These are phyloP conservation scores for Vanessa atalanta DNA, from an alignment of 1,140 invertebrate genomes.

Conservation along the genomic window DNA sequence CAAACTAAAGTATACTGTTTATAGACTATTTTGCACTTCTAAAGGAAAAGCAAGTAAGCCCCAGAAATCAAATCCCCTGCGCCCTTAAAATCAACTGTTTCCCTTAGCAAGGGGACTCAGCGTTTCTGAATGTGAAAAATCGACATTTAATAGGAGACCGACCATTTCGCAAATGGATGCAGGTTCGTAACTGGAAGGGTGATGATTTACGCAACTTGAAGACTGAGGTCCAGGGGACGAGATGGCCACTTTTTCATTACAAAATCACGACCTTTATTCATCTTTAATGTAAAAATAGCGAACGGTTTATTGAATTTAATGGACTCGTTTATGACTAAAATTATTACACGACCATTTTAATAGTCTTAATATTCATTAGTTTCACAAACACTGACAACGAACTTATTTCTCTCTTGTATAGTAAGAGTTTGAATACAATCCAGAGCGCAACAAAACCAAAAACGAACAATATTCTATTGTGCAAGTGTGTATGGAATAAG, in stretches of 20 bases:
- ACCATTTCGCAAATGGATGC: conserved; percentile 71
- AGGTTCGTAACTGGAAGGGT: conserved; percentile 55
- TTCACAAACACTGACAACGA: neutral
- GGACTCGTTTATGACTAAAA: too few species aligned
- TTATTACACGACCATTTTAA: neutral
- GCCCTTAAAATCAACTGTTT: conserved; percentile 53
- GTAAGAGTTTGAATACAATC: neutral
- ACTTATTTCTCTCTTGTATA: neutral
- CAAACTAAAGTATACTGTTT: neutral
- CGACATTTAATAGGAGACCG: conserved; percentile 73
- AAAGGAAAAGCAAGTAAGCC: conserved; percentile 14
- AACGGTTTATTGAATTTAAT: too few species aligned
- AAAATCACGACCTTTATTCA: conserved; percentile 32
- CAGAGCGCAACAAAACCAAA: neutral
- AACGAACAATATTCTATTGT: conserved; percentile 4
- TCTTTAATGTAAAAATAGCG: neutral
- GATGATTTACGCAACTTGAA: conserved; percentile 68
- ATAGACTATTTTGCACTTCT: neutral
- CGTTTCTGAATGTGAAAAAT: conserved; percentile 69
- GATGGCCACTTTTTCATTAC: conserved; percentile 47
- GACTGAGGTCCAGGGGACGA: conserved; percentile 41
- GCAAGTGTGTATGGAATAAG: conserved; percentile 9
- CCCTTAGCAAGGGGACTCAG: conserved; percentile 47
- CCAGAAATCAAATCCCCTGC: conserved; percentile 39
- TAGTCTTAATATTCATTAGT: neutral